Percentiles rank a stretch among this genome's conserved stretches.
These are phyloP conservation scores for Sinohyriopsis cumingii DNA, from an alignment of 2,888 invertebrate species.

Conservation along the genomic window DNA sequence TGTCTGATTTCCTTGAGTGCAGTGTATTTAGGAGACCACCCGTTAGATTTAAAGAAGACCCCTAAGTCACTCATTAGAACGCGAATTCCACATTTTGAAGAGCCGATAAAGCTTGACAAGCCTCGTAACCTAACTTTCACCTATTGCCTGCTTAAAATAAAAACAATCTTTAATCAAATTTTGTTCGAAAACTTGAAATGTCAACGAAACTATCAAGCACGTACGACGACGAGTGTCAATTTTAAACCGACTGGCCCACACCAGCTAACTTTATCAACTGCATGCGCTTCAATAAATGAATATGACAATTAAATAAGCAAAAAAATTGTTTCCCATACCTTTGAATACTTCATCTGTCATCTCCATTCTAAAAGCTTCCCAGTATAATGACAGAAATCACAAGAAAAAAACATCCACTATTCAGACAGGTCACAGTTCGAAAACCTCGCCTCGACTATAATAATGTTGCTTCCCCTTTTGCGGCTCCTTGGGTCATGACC, in stretches of 20 bases:
- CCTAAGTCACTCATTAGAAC: no score
- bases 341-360: slow-evolving; percentile 59
- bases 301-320: slow-evolving; percentile 3
- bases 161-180: no score
- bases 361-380: slow-evolving; percentile 23
- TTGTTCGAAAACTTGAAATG: no score
- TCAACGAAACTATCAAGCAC: no score
- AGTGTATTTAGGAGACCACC: no score
- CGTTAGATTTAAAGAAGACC: no score
- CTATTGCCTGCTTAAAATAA: no score
- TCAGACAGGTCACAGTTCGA: slow-evolving; percentile 9
- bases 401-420: slow-evolving; percentile 10
- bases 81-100: no score
- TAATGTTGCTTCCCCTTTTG: slow-evolving; percentile 22
- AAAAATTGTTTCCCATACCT: slow-evolving; percentile 41
- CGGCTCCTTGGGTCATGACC: slow-evolving; percentile 33
- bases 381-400: slow-evolving; percentile 15
- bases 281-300: slow-evolving; percentile 22
- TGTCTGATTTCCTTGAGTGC: no score
- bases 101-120: no score
- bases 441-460: slow-evolving; percentile 24
- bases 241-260: slow-evolving; percentile 1
- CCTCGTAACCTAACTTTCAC: no score
- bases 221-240: no score
- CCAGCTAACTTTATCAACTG: slow-evolving; percentile 26